Evolutionary conservation across 2,888 invertebrate species (phyloP).

Genomic region (Malachius bipustulatus): DNA sequence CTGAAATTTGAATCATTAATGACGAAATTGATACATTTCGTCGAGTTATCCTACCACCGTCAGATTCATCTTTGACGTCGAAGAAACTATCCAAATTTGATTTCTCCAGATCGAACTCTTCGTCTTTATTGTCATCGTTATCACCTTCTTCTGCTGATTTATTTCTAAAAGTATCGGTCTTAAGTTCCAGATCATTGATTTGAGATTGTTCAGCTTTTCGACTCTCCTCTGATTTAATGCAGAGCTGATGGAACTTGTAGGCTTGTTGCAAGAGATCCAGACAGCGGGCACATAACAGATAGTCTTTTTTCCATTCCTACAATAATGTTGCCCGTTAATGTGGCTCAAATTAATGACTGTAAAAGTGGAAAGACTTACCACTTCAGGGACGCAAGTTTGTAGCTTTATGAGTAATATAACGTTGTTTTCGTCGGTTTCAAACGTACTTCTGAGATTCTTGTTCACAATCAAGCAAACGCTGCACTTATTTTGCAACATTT

Average conservation of each 20-base stretch:
- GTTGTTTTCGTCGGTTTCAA: slow-evolving; percentile 17
- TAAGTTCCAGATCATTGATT: slow-evolving; percentile 7
- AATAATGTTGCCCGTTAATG: slow-evolving; percentile 11
- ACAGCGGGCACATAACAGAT: slow-evolving; percentile 24
- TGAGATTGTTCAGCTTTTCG: slow-evolving; percentile 13
- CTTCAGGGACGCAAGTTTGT: slow-evolving; percentile 26
- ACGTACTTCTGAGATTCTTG: slow-evolving; percentile 16
- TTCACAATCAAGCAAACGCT: slow-evolving; percentile 17
- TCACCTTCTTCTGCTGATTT: slow-evolving; percentile 8
- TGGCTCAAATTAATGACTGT: slow-evolving; percentile 11
- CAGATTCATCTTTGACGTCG: too few species aligned
- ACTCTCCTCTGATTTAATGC: slow-evolving; percentile 23
- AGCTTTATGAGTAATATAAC: slow-evolving; percentile 21
- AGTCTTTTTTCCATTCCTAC: slow-evolving; percentile 23
- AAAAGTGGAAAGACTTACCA: slow-evolving; percentile 20
- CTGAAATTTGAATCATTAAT: background rate
- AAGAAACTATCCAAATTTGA: too few species aligned
- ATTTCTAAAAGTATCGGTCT: slow-evolving; percentile 9
- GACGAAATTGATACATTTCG: too few species aligned
- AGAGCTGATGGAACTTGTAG: slow-evolving; percentile 25
- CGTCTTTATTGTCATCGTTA: slow-evolving; percentile 8
- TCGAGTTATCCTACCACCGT: too few species aligned
- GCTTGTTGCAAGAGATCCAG: slow-evolving; percentile 22
- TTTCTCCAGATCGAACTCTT: too few species aligned
- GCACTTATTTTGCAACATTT: too few species aligned